phyloP scores from a whole-genome alignment of 2,113 vertebrate species.

The Eurystomus gularis region DNA sequence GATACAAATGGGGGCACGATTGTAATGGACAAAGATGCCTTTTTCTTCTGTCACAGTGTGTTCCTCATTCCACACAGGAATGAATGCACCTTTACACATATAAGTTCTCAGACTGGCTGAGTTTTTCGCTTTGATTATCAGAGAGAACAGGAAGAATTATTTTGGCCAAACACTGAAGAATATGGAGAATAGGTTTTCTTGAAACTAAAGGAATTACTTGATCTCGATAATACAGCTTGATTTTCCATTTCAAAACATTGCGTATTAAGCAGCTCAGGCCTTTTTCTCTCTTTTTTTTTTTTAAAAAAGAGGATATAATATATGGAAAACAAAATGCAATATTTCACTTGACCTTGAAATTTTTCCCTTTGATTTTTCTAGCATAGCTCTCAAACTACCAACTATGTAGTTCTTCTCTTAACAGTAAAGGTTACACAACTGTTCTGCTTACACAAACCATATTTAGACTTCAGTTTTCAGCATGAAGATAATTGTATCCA shows the following conservation, averaged over 20 bases:
- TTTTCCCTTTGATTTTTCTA: background rate
- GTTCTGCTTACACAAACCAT: background rate
- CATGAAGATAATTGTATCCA: background rate
- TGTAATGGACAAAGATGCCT: background rate
- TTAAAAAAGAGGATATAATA: background rate
- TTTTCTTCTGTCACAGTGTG: background rate
- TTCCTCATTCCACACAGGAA: background rate
- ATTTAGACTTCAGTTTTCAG: background rate
- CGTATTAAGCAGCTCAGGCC: background rate
- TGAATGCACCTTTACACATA: background rate
- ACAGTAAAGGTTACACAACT: background rate
- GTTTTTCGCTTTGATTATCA: background rate
- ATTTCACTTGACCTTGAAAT: background rate
- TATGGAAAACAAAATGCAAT: background rate
- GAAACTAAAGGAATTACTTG: background rate
- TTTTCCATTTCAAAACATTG: background rate
- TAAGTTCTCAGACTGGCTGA: background rate
- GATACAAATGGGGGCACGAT: background rate
- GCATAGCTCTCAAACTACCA: background rate
- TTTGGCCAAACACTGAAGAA: background rate
- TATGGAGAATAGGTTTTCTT: background rate
- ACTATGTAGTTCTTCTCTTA: background rate
- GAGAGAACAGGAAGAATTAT: background rate
- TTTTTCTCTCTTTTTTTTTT: background rate
- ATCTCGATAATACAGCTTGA: background rate